A percentile compares a stretch with the other conserved stretches of the same genome.
phyloP scores from a whole-genome alignment of 2,113 vertebrate genomes.

The Prionailurus bengalensis region DNA sequence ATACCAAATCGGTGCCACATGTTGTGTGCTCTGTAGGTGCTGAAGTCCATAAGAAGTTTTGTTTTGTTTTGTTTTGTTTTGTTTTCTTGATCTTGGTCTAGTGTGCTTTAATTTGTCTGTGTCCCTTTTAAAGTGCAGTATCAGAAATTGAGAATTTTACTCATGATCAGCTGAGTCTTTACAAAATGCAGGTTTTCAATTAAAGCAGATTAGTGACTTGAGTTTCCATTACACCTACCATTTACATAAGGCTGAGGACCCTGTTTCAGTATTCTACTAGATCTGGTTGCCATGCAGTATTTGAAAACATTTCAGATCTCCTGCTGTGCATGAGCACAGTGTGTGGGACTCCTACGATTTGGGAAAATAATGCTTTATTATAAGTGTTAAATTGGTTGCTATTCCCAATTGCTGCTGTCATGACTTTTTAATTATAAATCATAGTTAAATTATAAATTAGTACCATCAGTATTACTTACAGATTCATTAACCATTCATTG shows the following conservation, averaged over 20 bases:
- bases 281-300: not conserved
- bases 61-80: not conserved
- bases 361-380: not conserved
- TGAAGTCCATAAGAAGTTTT: not conserved
- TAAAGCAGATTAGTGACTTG: not conserved
- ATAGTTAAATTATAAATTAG: constrained; percentile 18
- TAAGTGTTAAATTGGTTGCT: not conserved
- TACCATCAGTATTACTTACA: not conserved
- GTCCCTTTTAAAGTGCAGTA: not conserved
- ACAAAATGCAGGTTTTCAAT: constrained; percentile 11
- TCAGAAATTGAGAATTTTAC: not conserved
- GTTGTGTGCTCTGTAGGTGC: not conserved
- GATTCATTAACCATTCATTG: not conserved
- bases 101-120: not conserved
- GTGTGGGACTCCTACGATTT: not conserved
- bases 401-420: not conserved
- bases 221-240: not conserved
- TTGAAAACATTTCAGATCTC: not conserved
- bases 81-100: not conserved
- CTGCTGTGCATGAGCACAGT: not conserved
- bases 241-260: not conserved
- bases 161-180: constrained; percentile 16
- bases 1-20: not conserved
- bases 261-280: not conserved
- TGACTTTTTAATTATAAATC: constrained; percentile 25